Conservation (phyloP, 2,888 invertebrate genomes). For the Pristionchus arcanus region DNA sequence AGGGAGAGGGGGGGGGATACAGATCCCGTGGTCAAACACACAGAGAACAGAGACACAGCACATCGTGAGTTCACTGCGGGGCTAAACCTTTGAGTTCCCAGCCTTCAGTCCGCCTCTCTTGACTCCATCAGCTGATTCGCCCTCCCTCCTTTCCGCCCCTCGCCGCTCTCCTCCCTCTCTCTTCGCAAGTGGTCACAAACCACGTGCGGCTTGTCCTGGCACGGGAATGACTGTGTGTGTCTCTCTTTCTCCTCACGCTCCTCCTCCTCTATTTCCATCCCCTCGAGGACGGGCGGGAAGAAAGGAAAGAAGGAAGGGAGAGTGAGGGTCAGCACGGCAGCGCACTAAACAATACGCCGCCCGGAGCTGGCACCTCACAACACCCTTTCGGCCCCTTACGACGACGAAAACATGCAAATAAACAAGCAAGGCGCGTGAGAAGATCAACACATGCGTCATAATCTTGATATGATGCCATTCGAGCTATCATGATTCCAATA, state of each 20-base stretch:
- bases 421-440: not conserved
- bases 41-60: not conserved
- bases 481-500: no score
- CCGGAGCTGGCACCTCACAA: constrained; percentile 5
- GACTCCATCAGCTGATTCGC: constrained; percentile 22
- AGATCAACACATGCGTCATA: not conserved
- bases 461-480: no score
- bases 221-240: constrained; percentile 31
- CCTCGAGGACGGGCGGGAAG: not conserved
- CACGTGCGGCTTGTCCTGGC: constrained; percentile 38
- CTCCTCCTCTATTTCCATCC: not conserved
- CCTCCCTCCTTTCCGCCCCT: not conserved
- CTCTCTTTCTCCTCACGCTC: not conserved
- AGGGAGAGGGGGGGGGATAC: not conserved
- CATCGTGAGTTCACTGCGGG: not conserved
- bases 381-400: not conserved
- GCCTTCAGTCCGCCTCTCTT: not conserved
- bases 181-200: constrained; percentile 8
- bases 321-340: not conserved
- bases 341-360: constrained; percentile 3
- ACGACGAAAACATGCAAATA: not conserved
- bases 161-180: not conserved
- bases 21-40: constrained; percentile 12
- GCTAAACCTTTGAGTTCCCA: not conserved
- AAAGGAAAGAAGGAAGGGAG: not conserved